A percentile compares a stretch with the other conserved stretches of the same genome.
Evolutionary conservation across 2,888 invertebrate genomes (phyloP).

Genomic region (Drosophila maculinotata): DNA sequence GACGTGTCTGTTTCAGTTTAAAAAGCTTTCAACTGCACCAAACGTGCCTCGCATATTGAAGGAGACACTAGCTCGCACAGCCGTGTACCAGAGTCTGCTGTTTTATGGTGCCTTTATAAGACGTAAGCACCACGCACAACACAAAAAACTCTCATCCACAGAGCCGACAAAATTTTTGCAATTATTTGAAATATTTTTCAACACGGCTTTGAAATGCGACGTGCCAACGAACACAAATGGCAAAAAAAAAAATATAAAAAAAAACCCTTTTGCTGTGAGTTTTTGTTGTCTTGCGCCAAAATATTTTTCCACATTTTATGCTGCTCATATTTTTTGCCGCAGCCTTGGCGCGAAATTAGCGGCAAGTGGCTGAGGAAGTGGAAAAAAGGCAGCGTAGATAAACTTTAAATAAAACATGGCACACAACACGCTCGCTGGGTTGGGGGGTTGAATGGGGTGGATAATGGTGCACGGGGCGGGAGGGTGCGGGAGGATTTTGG

Average conservation of each 20-base stretch:
- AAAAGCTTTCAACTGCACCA: conserved; percentile 28
- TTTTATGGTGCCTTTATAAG: conserved; percentile 29
- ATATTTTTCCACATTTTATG: conserved; percentile 81
- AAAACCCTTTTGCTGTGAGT: conserved; percentile 54
- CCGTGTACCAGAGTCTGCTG: neutral
- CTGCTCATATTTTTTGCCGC: conserved; percentile 68
- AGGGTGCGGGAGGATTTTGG: neutral
- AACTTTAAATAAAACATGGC: conserved; percentile 78
- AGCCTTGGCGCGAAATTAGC: conserved; percentile 75
- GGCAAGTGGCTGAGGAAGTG: conserved; percentile 58
- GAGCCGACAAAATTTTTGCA: conserved; percentile 67
- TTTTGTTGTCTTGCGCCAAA: conserved; percentile 63
- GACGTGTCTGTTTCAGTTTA: conserved; percentile 42
- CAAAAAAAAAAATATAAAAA: conserved; percentile 6
- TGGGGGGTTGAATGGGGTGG: neutral
- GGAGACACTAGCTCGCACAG: neutral
- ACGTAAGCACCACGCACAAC: conserved; percentile 25
- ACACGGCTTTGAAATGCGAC: conserved; percentile 76
- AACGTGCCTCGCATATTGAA: conserved; percentile 61
- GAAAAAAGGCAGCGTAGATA: conserved; percentile 62
- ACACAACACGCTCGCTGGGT: conserved; percentile 42
- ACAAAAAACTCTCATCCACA: conserved; percentile 25
- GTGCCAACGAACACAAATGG: conserved; percentile 57
- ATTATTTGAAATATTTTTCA: conserved; percentile 80
- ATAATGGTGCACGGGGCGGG: neutral